Evolutionary conservation across 2,888 invertebrate genomes (phyloP).

Genomic region (Perithous albicinctus): DNA sequence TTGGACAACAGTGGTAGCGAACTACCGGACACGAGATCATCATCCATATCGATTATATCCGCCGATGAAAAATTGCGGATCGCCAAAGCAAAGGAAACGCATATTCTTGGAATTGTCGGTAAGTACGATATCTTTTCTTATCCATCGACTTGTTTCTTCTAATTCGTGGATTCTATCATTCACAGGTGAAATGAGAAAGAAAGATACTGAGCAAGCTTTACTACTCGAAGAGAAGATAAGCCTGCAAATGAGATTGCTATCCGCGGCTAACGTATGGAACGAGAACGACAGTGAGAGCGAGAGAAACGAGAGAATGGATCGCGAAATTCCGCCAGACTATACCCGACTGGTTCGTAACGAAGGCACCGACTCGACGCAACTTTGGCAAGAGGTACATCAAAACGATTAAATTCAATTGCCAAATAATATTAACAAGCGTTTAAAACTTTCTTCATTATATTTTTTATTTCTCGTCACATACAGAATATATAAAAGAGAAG

Average conservation of each 20-base stretch:
- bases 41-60: slow-evolving; percentile 82
- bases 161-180: slow-evolving; percentile 68
- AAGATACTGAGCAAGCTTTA: slow-evolving; percentile 94
- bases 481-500: too few relatives aligned
- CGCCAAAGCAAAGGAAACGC: slow-evolving; percentile 91
- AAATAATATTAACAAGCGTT: too few relatives aligned
- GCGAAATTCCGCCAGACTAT: slow-evolving; percentile 89
- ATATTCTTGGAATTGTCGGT: slow-evolving; percentile 93
- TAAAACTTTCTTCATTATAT: too few relatives aligned
- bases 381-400: slow-evolving; percentile 91
- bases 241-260: slow-evolving; percentile 91
- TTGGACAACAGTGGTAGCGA: slow-evolving; percentile 76
- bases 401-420: too few relatives aligned
- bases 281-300: slow-evolving; percentile 79
- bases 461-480: too few relatives aligned
- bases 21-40: slow-evolving; percentile 77
- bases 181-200: slow-evolving; percentile 93
- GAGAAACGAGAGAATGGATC: slow-evolving; percentile 76
- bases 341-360: slow-evolving; percentile 90
- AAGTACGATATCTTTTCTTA: slow-evolving; percentile 78
- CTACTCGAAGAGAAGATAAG: slow-evolving; percentile 95
- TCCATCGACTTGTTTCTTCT: not conserved
- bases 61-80: slow-evolving; percentile 92
- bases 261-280: slow-evolving; percentile 87
- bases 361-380: slow-evolving; percentile 90